Percentiles rank a stretch among this genome's conserved stretches.
Evolutionary conservation across 2,113 vertebrate species (phyloP).

Genomic region (Meleagris gallopavo): DNA sequence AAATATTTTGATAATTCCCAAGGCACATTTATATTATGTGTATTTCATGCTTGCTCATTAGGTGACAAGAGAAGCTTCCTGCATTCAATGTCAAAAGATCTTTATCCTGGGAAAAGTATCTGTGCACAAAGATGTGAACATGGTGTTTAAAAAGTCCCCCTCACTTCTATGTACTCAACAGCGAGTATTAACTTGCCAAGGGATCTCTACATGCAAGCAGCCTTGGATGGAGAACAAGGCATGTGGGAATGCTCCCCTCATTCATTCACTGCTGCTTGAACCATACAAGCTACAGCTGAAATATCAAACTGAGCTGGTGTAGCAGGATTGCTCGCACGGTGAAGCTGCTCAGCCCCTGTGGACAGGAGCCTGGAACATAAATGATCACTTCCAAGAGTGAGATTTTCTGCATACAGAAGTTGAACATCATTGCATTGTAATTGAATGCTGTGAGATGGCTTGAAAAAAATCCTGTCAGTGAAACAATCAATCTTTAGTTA

Average conservation of each 20-base stretch:
- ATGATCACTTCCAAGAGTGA: background rate
- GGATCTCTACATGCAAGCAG: background rate
- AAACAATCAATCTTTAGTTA: background rate
- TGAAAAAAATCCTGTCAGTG: background rate
- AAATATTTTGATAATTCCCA: background rate
- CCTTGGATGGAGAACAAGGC: background rate
- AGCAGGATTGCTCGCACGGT: fast-evolving
- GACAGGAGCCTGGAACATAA: background rate
- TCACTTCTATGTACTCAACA: background rate
- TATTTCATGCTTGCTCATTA: background rate
- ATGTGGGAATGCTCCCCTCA: background rate
- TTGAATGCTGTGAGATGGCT: background rate
- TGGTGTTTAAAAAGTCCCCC: background rate
- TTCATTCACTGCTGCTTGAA: background rate
- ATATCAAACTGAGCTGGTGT: background rate
- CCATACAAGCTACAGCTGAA: background rate
- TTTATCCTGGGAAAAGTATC: background rate
- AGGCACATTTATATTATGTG: background rate
- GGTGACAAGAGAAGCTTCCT: slow-evolving; percentile 27
- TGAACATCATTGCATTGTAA: background rate
- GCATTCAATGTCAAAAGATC: background rate
- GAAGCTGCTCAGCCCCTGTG: background rate
- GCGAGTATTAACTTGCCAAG: background rate
- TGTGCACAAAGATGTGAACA: background rate
- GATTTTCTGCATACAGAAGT: background rate